Conservation (phyloP, 2,888 invertebrate species). For the Chaetogeoica ovagalla region DNA sequence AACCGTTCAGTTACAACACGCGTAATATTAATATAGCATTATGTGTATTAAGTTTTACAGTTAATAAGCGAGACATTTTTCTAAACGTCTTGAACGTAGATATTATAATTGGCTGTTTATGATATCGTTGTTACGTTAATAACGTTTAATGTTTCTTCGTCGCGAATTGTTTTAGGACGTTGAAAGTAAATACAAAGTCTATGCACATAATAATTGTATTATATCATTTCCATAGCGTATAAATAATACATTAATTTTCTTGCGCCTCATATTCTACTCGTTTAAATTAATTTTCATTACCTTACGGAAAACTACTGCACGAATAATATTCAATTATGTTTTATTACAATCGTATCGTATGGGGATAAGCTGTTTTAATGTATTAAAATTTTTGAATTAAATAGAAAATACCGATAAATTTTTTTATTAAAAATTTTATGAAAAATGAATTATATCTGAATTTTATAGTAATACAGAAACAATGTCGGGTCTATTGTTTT, state of each 20-base stretch:
- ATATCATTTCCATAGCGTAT: not conserved
- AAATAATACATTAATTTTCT: constrained; percentile 13
- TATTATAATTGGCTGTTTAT: not conserved
- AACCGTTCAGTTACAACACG: not conserved
- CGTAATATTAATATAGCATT: not conserved
- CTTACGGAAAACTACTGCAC: not conserved
- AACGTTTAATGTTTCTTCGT: constrained; percentile 21
- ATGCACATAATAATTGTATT: not conserved
- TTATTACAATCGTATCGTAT: not conserved
- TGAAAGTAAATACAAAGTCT: not conserved
- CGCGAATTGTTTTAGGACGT: not conserved
- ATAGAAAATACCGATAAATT: not conserved
- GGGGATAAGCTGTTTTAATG: not conserved
- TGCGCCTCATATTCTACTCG: not conserved
- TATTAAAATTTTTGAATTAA: not conserved
- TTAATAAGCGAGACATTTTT: not conserved
- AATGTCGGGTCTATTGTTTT: too few species aligned
- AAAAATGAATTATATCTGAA: too few species aligned
- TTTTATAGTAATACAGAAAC: too few species aligned
- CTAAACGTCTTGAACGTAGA: not conserved
- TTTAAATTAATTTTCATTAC: constrained; percentile 11
- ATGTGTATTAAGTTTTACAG: not conserved
- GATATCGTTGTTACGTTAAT: constrained; percentile 10
- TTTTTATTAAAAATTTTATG: too few species aligned
- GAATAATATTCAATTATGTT: constrained; percentile 3